A percentile compares a stretch with the other conserved stretches of the same genome.
Conservation (phyloP, 2,888 invertebrate species). For the Copidosoma aretas region DNA sequence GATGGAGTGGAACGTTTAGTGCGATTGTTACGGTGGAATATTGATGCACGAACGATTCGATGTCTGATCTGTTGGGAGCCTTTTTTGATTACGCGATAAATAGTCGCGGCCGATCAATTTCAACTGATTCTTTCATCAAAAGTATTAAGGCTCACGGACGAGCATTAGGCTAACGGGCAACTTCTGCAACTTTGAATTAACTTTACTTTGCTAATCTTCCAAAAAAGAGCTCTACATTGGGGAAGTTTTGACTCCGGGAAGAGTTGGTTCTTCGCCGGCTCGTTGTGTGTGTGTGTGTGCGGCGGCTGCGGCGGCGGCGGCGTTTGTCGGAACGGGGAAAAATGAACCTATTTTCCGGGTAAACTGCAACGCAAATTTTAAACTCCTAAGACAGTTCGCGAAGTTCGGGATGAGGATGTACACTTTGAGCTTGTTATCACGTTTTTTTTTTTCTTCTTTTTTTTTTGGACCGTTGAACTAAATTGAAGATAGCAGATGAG, state of each 20-base stretch:
- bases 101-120: no score
- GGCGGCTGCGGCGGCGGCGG: no score
- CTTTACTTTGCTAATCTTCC: constrained; percentile 10
- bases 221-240: background rate
- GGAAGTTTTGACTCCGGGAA: constrained; percentile 14
- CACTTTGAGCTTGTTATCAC: no score
- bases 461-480: no score
- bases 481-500: no score
- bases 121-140: no score
- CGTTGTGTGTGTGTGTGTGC: background rate
- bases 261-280: constrained; percentile 6
- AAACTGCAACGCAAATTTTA: constrained; percentile 1
- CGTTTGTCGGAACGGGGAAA: constrained; percentile 8
- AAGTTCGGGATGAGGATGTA: background rate
- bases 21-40: no score
- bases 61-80: no score
- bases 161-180: background rate
- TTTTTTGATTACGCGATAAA: no score
- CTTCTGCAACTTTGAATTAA: constrained; percentile 20
- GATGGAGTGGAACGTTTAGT: no score
- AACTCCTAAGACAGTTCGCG: background rate
- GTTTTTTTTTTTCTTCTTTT: background rate
- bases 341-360: background rate
- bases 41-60: no score
- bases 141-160: no score